Evolutionary conservation across 2,888 invertebrate species (phyloP), one percentile per base, ranked within the genome.

Genomic region (Pristionchus japonicus): DNA sequence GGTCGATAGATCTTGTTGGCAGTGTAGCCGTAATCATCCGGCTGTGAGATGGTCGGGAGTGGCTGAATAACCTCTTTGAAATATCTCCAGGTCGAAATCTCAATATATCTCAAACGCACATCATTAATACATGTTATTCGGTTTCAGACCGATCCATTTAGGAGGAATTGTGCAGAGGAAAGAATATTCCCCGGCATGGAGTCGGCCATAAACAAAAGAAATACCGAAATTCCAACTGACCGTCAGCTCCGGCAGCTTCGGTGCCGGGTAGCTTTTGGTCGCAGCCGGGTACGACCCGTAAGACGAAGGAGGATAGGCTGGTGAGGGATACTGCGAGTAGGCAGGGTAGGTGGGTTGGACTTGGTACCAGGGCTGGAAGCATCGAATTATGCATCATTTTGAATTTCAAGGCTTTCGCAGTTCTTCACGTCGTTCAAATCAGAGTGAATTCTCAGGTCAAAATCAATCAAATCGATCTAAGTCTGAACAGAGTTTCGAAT

Each of bases 1-100:
- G 82, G 82, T 52, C 82, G 49, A 23, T 83, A 83, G 31, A 83
- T 83, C 52, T 83, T 83, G 37, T 83, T 83, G 15, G 43, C 43
- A 23, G 34, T 57, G 37, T 83, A 83, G 27, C 52, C 52, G 52
- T 40, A 52, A 17, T 49, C 52, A 9, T 83, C 31, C 1, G 82
- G 52, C 49, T 52, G 52, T 20, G 82, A 83, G 52, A 83, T 83
- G 6, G 52, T 37, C 20, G 82, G 82, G 4, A 83, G 82, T 6
- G 82, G 82, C 77, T 77, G 77, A 7, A 40, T 34, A 13, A 31
- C 13, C 31, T 31, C 31, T 4, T 27, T 2, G 31, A 13, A 3
- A 1, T 27, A 27, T n/a, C n/a, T n/a, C n/a, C n/a, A n/a, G n/a
- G n/a, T n/a, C n/a, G n/a, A n/a, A n/a, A n/a, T n/a, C n/a, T n/a